A percentile compares a stretch with the other conserved stretches of the same genome.
phyloP scores from a whole-genome alignment of 92 coral and sea anemone genomes.

The Umimayanthus kanabou region DNA sequence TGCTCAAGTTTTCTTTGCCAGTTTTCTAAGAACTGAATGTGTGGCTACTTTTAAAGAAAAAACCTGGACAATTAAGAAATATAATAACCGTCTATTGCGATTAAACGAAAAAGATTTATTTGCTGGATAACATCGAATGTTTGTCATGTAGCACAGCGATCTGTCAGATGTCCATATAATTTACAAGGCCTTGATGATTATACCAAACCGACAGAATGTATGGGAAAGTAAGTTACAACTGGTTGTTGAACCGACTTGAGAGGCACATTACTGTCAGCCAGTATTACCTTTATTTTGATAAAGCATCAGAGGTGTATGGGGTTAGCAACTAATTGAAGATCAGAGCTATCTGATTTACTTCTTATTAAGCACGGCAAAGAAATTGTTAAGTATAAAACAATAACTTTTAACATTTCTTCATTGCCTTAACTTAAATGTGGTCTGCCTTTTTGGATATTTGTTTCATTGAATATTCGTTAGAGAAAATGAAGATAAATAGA shows the following conservation, averaged over 20 bases:
- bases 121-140: neutral
- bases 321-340: neutral
- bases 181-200: neutral
- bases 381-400: neutral
- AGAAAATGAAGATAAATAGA: neutral
- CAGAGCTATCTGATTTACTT: neutral
- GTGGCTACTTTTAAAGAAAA: neutral
- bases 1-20: neutral
- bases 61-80: no score
- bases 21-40: neutral
- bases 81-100: no score
- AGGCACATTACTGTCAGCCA: neutral
- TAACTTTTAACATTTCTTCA: no score
- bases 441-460: neutral
- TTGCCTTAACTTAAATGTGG: neutral
- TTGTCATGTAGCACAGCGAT: neutral
- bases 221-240: neutral
- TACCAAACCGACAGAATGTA: neutral
- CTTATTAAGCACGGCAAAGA: neutral
- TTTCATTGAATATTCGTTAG: neutral
- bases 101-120: no score
- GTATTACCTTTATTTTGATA: no score
- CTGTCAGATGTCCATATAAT: neutral
- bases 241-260: neutral
- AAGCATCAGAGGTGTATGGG: neutral